Evolutionary conservation across 1,140 invertebrate genomes (phyloP).

Genomic region (Vanessa tameamea): DNA sequence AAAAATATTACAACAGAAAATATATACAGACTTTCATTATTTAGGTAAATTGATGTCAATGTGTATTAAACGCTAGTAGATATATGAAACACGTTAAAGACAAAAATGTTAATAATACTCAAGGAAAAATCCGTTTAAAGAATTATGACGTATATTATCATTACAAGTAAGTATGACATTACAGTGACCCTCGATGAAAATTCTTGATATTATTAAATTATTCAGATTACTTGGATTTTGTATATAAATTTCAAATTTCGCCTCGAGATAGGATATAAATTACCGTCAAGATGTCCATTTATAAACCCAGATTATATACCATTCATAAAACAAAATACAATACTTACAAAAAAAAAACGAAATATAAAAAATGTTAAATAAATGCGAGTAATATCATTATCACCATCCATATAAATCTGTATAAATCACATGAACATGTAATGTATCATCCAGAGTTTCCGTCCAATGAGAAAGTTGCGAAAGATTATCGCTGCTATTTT

Average conservation of each 20-base stretch:
- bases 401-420: no score
- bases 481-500: no score
- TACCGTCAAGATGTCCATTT: neutral
- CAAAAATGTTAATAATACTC: no score
- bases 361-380: neutral
- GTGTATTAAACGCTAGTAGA: no score
- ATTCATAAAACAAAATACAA: neutral
- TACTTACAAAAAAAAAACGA: neutral
- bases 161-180: neutral
- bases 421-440: no score
- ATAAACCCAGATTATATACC: neutral
- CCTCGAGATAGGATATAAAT: neutral
- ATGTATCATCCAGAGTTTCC: no score
- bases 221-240: neutral
- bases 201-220: conserved; percentile 1
- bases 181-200: neutral
- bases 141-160: neutral
- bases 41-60: no score
- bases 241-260: neutral
- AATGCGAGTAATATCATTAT: neutral
- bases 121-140: no score
- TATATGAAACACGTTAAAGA: no score
- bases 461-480: no score
- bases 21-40: no score
- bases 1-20: no score